phyloP scores from a whole-genome alignment of 2,113 vertebrate genomes.

The Dicentrarchus labrax region DNA sequence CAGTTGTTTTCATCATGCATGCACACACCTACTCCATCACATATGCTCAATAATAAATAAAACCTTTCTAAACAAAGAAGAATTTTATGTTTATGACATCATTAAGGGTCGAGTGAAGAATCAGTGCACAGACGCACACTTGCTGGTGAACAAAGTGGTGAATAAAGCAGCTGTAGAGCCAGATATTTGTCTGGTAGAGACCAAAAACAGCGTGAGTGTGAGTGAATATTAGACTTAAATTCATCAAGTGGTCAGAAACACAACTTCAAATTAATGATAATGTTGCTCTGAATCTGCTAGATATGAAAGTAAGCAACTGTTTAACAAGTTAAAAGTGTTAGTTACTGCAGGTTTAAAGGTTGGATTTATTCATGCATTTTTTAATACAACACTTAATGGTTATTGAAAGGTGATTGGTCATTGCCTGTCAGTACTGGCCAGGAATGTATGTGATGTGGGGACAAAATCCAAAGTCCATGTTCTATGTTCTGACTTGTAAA shows the following conservation, averaged over 20 bases:
- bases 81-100: neutral
- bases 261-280: no score
- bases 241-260: no score
- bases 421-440: neutral
- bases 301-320: no score
- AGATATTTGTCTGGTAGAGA: no score
- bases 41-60: slow-evolving; percentile 60
- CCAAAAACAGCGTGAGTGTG: no score
- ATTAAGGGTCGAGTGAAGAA: neutral
- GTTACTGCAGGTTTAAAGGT: no score
- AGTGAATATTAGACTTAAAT: no score
- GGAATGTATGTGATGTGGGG: neutral
- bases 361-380: no score
- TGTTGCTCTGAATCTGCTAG: no score
- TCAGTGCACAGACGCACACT: no score
- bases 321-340: no score
- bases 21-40: slow-evolving; percentile 33
- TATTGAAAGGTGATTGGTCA: neutral
- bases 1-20: slow-evolving; percentile 61
- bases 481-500: neutral
- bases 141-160: no score
- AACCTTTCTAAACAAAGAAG: slow-evolving; percentile 33
- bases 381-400: neutral
- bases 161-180: neutral
- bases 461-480: neutral